Conservation (phyloP, 2,113 vertebrate genomes). For the Oryctolagus cuniculus region mOryCun1.1 NC_091433.1:135866501-135867000, state of each 20-base stretch:
- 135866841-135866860: neutral
- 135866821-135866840: neutral
- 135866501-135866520: too few relatives aligned
- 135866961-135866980: neutral
- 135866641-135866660: too few relatives aligned
- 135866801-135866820: neutral
- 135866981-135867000: neutral
- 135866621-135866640: neutral
- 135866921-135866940: neutral
- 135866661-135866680: neutral
- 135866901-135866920: neutral
- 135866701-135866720: neutral
- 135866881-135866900: neutral
- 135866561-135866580: neutral
- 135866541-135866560: too few relatives aligned
- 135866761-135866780: neutral
- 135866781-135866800: neutral
- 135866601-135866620: neutral
- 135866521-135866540: too few relatives aligned
- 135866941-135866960: neutral
- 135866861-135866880: neutral
- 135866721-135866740: neutral
- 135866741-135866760: neutral
- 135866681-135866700: neutral
- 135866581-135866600: neutral